Conservation (phyloP, 37 sponge, comb jelly and placozoan genomes). For the Spongia lamella region DNA sequence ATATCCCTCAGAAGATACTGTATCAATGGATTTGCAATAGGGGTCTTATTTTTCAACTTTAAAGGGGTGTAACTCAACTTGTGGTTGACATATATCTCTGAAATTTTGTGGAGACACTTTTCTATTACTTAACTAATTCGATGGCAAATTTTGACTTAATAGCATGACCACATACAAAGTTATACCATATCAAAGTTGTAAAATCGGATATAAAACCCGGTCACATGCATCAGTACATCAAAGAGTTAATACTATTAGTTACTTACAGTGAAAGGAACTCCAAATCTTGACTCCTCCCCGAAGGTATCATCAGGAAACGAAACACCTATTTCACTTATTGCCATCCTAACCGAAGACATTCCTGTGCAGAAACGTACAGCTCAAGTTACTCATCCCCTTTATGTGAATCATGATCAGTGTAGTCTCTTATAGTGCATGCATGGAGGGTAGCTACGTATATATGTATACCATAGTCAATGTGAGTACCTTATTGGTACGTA, state of each 20-base stretch:
- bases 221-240: no score
- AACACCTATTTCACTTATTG: constrained; percentile 87
- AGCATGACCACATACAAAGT: no score
- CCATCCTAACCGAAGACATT: constrained; percentile 52
- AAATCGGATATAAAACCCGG: no score
- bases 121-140: background rate
- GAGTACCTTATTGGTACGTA: background rate
- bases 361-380: constrained; percentile 17
- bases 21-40: no score
- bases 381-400: background rate
- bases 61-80: no score
- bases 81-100: no score
- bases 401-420: background rate
- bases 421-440: background rate
- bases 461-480: background rate
- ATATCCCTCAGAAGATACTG: constrained; percentile 79
- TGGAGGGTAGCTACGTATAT: background rate
- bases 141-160: no score
- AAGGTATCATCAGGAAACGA: constrained; percentile 84
- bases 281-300: constrained; percentile 86
- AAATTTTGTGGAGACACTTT: background rate
- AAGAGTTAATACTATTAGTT: background rate
- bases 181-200: no score
- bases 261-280: constrained; percentile 82
- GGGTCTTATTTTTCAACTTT: no score